Conservation (phyloP, 2,888 invertebrate species). For the Caenorhabditis sp. region DNA sequence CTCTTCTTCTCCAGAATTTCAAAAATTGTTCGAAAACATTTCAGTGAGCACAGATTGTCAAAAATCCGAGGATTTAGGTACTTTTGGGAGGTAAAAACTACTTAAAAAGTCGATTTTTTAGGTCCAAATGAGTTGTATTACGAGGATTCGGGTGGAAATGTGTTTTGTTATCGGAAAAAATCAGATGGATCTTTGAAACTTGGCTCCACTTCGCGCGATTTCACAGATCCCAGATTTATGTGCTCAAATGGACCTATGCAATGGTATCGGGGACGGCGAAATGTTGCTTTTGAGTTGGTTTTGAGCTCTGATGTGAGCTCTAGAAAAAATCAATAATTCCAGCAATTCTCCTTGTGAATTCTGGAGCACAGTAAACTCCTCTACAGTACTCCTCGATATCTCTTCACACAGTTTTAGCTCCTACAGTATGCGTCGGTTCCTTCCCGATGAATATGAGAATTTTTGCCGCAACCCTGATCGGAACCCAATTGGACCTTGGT, state of each 20-base stretch:
- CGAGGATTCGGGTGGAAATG: slow-evolving; percentile 10
- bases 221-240: slow-evolving; percentile 33
- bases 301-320: background rate
- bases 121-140: slow-evolving; percentile 4
- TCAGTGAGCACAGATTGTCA: slow-evolving; percentile 17
- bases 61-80: slow-evolving; percentile 1
- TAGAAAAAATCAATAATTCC: background rate
- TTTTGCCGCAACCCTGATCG: slow-evolving; percentile 35
- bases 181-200: slow-evolving; percentile 1
- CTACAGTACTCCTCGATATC: slow-evolving; percentile 14
- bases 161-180: slow-evolving; percentile 23
- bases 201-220: slow-evolving; percentile 25
- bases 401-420: slow-evolving; percentile 24
- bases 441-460: slow-evolving; percentile 36
- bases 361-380: slow-evolving; percentile 15
- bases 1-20: slow-evolving; percentile 4
- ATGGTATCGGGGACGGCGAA: slow-evolving; percentile 32
- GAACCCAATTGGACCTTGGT: slow-evolving; percentile 29
- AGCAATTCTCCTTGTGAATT: slow-evolving; percentile 14
- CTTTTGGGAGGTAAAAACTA: background rate
- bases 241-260: slow-evolving; percentile 31
- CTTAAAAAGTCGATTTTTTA: background rate
- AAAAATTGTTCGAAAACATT: slow-evolving; percentile 9
- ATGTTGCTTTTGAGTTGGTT: background rate
- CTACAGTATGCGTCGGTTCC: slow-evolving; percentile 29